phyloP scores from a whole-genome alignment of 2,888 invertebrate species.

The Ichneumon xanthorius region DNA sequence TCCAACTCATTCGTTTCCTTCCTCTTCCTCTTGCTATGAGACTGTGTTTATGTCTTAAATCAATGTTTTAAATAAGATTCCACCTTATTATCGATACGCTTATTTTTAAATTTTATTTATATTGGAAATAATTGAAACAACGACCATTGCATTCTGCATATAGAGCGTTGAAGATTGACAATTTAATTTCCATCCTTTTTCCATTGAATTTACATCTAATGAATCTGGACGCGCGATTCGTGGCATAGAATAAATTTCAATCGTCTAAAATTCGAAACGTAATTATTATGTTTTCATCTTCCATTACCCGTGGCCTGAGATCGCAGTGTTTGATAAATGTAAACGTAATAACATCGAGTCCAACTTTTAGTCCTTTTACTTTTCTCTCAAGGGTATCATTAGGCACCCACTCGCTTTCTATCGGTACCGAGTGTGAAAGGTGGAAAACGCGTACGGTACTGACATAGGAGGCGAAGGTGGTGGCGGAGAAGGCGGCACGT shows the following conservation, averaged over 20 bases:
- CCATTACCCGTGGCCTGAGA: not conserved
- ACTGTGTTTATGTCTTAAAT: slow-evolving; percentile 34
- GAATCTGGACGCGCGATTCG: not conserved
- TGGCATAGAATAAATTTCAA: not conserved
- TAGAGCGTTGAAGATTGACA: not conserved
- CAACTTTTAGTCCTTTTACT: slow-evolving; percentile 47
- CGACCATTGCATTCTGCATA: not conserved
- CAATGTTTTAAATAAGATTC: not conserved
- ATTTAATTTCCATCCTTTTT: not conserved
- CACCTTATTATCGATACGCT: not conserved
- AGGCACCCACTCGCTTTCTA: slow-evolving; percentile 31
- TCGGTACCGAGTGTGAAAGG: slow-evolving; percentile 37
- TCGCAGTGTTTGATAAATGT: not conserved
- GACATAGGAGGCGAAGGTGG: not conserved
- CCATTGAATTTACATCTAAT: not conserved
- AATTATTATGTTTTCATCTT: not conserved
- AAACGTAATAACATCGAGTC: slow-evolving; percentile 22
- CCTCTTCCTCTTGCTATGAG: slow-evolving; percentile 17
- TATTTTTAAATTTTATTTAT: not conserved
- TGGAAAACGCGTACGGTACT: slow-evolving; percentile 33
- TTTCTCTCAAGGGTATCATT: slow-evolving; percentile 33
- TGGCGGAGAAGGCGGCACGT: slow-evolving; percentile 8
- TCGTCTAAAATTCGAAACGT: too few species aligned
- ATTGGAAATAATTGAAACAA: not conserved
- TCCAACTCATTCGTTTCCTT: slow-evolving; percentile 35